These are phyloP conservation scores for Oryzias javanicus DNA, from an alignment of 2,113 vertebrate genomes.

Conservation along the genomic window DNA sequence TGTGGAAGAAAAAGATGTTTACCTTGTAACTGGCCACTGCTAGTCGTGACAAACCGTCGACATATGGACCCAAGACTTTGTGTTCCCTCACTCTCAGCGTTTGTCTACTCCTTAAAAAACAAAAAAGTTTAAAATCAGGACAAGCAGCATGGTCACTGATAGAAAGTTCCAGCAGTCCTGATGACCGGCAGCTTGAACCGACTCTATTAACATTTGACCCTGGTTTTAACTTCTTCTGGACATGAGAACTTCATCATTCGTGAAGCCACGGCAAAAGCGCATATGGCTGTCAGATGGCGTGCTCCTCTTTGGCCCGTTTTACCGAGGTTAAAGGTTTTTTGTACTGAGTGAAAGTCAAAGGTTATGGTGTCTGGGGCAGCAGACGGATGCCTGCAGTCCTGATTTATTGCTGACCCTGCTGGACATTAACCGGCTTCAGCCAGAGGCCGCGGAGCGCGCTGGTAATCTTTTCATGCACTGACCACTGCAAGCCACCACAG, in stretches of 20 bases:
- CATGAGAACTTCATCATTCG: conserved; percentile 47
- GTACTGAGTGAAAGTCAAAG: conserved; percentile 42
- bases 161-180: not conserved
- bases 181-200: not conserved
- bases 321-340: conserved; percentile 53
- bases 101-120: conserved; percentile 84
- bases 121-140: conserved; percentile 9
- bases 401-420: conserved; percentile 68
- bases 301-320: conserved; percentile 41
- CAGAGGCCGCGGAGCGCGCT: conserved; percentile 19
- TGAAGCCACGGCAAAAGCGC: conserved; percentile 19
- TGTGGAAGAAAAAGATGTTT: conserved; percentile 30
- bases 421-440: conserved; percentile 45
- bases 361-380: conserved; percentile 50
- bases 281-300: conserved; percentile 65
- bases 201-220: conserved; percentile 15
- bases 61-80: conserved; percentile 94
- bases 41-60: conserved; percentile 94
- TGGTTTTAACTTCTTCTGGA: conserved; percentile 10
- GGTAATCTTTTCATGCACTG: conserved; percentile 37
- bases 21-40: conserved; percentile 97
- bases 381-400: conserved; percentile 37
- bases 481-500: conserved; percentile 45
- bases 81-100: conserved; percentile 94
- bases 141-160: not conserved